Conservation (phyloP, 2,888 invertebrate species). For the Tenthredo mesomela region DNA sequence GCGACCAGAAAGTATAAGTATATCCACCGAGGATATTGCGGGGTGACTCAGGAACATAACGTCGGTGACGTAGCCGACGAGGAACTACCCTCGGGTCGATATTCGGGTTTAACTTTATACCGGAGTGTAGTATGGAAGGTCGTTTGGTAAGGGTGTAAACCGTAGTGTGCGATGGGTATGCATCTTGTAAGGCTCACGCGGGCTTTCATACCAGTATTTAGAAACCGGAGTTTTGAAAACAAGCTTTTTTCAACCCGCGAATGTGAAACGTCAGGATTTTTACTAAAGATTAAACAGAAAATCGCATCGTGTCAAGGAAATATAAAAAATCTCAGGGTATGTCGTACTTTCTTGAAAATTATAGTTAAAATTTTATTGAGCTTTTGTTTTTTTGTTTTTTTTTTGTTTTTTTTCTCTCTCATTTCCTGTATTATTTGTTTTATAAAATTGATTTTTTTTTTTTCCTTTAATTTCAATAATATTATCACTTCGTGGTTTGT, state of each 20-base stretch:
- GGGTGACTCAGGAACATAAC: conserved; percentile 13
- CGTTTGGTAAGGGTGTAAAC: conserved; percentile 3
- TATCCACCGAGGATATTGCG: background rate
- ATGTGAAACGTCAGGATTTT: background rate
- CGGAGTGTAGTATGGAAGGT: conserved; percentile 18
- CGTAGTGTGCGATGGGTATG: conserved; percentile 65
- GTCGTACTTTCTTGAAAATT: background rate
- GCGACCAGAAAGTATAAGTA: background rate
- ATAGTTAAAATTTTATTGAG: background rate
- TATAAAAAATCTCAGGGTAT: background rate
- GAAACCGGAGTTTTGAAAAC: background rate
- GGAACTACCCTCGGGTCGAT: conserved; percentile 62
- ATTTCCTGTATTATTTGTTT: background rate
- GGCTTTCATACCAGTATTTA: conserved; percentile 61
- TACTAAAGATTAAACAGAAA: background rate
- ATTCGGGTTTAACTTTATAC: conserved; percentile 53
- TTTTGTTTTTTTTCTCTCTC: background rate
- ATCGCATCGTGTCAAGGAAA: background rate
- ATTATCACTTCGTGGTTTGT: background rate
- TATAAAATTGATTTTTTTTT: background rate
- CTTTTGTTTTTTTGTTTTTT: background rate
- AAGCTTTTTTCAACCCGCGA: background rate
- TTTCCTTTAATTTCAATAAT: background rate
- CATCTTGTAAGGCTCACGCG: conserved; percentile 66
- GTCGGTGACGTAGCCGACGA: conserved; percentile 19